Percentiles rank a stretch among this genome's conserved stretches.
Evolutionary conservation across 2,797 vertebrate species (phyloP).

Genomic region (Tolypeutes matacus): DNA sequence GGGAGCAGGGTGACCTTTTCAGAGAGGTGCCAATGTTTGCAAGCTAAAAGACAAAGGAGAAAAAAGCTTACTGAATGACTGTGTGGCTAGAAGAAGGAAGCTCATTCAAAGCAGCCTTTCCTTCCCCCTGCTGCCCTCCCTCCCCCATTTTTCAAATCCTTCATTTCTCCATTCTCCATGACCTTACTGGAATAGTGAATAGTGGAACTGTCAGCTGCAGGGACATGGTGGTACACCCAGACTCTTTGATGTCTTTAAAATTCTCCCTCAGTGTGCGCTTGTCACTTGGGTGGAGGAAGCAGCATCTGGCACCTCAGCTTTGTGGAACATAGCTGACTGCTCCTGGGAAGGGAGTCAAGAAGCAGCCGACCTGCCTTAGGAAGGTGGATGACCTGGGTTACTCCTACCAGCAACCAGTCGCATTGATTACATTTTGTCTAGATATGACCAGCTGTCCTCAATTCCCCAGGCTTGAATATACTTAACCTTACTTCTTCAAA

Average conservation of each 20-base stretch:
- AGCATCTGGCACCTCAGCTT: not conserved
- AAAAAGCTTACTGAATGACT: not conserved
- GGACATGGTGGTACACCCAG: not conserved
- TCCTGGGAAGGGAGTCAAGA: not conserved
- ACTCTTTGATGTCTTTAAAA: slow-evolving; percentile 46
- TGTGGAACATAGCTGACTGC: not conserved
- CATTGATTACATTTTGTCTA: not conserved
- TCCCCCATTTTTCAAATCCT: not conserved
- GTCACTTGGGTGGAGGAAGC: not conserved
- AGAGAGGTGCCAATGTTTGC: slow-evolving; percentile 63
- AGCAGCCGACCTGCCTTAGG: not conserved
- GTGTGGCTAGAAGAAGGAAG: not conserved
- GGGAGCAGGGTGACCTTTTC: slow-evolving; percentile 67
- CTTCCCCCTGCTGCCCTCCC: not conserved
- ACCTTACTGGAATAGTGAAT: not conserved
- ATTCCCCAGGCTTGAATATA: not conserved
- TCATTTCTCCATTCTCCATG: not conserved
- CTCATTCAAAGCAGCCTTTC: not conserved
- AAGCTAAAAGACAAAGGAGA: slow-evolving; percentile 60
- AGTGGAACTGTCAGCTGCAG: not conserved
- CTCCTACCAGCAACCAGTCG: not conserved
- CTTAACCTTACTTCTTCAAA: slow-evolving; percentile 55
- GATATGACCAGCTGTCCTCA: slow-evolving; percentile 42
- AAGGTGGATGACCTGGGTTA: slow-evolving; percentile 2
- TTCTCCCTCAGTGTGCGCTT: not conserved